phyloP scores from a whole-genome alignment of 2,797 vertebrate species.

The Cirrhinus mrigala region DNA sequence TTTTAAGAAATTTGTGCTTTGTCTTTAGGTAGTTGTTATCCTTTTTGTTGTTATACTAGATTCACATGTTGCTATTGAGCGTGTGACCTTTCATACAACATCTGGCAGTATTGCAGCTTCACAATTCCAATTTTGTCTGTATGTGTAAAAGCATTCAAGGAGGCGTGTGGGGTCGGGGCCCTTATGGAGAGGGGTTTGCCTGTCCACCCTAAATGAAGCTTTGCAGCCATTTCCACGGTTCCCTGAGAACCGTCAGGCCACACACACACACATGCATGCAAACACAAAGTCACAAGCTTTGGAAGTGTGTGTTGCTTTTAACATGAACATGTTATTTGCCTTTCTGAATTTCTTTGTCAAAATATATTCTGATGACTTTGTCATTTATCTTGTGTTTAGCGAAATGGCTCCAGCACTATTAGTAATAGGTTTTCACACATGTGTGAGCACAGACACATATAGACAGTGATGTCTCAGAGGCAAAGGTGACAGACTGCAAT shows the following conservation, averaged over 20 bases:
- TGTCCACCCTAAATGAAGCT: slow-evolving; percentile 57
- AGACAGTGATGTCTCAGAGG: slow-evolving; percentile 31
- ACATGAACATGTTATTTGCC: slow-evolving; percentile 42
- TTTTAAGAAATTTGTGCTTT: background rate
- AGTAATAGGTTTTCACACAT: slow-evolving; percentile 48
- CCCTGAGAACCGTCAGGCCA: slow-evolving; percentile 47
- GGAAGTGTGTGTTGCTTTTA: slow-evolving; percentile 50
- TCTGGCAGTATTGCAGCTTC: background rate
- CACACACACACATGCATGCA: slow-evolving; percentile 51
- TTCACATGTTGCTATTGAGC: background rate
- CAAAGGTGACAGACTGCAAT: slow-evolving; percentile 14
- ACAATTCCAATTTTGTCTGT: background rate
- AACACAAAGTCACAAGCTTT: slow-evolving; percentile 50
- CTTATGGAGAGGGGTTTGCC: slow-evolving; percentile 28
- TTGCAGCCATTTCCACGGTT: slow-evolving; percentile 47
- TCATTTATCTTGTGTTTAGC: slow-evolving; percentile 25
- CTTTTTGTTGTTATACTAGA: background rate
- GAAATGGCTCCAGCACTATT: slow-evolving; percentile 37
- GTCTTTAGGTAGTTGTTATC: background rate
- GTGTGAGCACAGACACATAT: slow-evolving; percentile 40
- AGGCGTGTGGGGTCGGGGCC: background rate
- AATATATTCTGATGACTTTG: slow-evolving; percentile 38
- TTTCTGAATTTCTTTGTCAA: slow-evolving; percentile 45
- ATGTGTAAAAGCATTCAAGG: slow-evolving; percentile 20
- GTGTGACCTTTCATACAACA: background rate